Base-by-base conservation (phyloP, 2,797 vertebrate genomes). In the Enteromius paludinosus region DNA sequence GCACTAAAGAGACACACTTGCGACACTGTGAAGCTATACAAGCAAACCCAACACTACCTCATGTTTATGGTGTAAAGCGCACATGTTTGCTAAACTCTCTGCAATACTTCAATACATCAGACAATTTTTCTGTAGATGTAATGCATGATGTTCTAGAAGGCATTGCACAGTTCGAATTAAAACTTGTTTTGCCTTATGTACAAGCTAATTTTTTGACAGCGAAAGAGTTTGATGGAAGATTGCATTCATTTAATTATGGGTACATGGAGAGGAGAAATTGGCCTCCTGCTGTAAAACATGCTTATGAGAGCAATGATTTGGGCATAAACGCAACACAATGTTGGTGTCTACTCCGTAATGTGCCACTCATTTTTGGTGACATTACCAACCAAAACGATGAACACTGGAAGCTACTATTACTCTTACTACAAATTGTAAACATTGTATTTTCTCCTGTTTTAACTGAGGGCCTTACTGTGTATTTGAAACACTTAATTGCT, bases 211-310 rank as follows among this genome's bases (percentile, higher is more conserved):
- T 81, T 59, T 25, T 78, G 8, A 66, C 10, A 14, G 35, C 28
- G 18, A 52, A 84, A 18, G 14, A 85, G 14, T 20, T 83, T 7
- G 35, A 10, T 83, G 72, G 66, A n/a, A 85, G 85, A 79, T 71
- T 85, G 41, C 70, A 79, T 41, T 41, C 38, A 56, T 85, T 85
- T 66, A 76, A 82, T 17, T 70, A 79, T 82, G 52, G 78, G 10
- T 83, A 86, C 47, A 52, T 30, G 52, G 35, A 88, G 45, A 70
- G 43, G 45, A 56, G 59, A 23, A 83, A 85, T 49, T n/a, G 14
- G n/a, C 73, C 69, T 0, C 61, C 68, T 47, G 41, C 10, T 23
- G 72, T 87, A 1, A 87, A 84, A 18, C 56, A 82, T 10, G 15
- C 45, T 56, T 56, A 86, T 28, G 9, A 18, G 1, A 61, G 70